These are phyloP conservation scores for Vicugna pacos DNA, from an alignment of 2,113 vertebrate genomes.

Conservation along the genomic window DNA sequence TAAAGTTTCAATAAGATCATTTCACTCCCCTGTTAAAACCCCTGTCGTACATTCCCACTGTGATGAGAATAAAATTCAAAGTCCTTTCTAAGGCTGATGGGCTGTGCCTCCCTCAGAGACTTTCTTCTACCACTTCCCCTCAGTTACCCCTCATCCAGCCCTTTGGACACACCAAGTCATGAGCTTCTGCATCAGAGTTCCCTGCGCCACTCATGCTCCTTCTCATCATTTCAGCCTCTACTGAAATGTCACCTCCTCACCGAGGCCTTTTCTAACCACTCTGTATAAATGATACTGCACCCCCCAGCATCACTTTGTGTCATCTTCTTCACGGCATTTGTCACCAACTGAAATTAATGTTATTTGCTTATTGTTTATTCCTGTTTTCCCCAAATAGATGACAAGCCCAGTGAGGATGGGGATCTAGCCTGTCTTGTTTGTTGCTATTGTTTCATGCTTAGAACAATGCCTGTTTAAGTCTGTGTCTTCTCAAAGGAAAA, in stretches of 20 bases:
- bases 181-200: background rate
- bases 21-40: background rate
- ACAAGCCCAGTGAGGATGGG: background rate
- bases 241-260: background rate
- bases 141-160: background rate
- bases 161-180: background rate
- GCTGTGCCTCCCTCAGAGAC: background rate
- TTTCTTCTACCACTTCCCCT: background rate
- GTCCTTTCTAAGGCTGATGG: background rate
- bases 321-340: slow-evolving; percentile 1
- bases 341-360: background rate
- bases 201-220: background rate
- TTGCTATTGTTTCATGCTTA: background rate
- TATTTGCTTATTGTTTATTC: slow-evolving; percentile 19
- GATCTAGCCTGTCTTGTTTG: background rate
- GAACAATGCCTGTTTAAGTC: background rate
- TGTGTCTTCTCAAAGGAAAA: slow-evolving; percentile 7
- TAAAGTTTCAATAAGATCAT: background rate
- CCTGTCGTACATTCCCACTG: background rate
- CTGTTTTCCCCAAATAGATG: background rate
- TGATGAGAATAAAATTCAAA: background rate
- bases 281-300: background rate
- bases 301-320: background rate
- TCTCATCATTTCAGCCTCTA: background rate
- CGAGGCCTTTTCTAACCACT: background rate